Evolutionary conservation across 2,113 vertebrate species (phyloP), one percentile per base, ranked within the genome.

Genomic region (Cephalopholis sonnerati): DNA sequence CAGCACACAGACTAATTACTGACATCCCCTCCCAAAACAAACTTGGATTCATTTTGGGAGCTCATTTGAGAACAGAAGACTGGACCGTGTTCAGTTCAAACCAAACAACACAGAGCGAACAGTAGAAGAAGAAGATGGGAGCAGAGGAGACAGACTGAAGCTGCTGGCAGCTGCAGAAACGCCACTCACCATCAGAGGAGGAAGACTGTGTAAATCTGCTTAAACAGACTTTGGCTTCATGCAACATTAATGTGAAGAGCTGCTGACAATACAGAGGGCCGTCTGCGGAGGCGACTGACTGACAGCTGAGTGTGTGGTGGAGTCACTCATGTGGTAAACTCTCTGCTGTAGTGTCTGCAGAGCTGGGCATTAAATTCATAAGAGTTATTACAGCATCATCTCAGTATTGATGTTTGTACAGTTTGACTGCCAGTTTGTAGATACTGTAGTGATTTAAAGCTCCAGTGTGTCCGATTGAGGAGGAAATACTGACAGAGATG

Each of bases 201-300:
- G 29, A 24, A 25, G 77, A 44, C 4, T 27, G 44, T 20, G 65
- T 54, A 48, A 76, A 82, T 82, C 72, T 46, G 72, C 72, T 55
- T 75, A 54, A 82, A 82, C 32, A 76, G 72, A 82, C 65, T 82
- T 82, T 51, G 22, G 50, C 73, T 58, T 72, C 68, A 78, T 71
- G 67, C 74, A 66, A 67, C 61, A 54, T 82, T 82, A 69, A 82
- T 58, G 20, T 57, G 74, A 63, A 48, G 74, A 59, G 59, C 53
- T 20, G 59, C 29, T 41, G 62, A 65, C 62, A 51, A 13, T 17
- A n/a, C 41, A 39, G 22, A 64, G 46, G 12, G 59, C 59, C 36
- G 72, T 50, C 25, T 17, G 15, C 4, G 41, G 2, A 44, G 41
- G 20, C 2, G 16, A 4, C 55, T 5, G 65, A 25, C 36, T 20